Conservation (phyloP, 2,113 vertebrate genomes). For the Heterotis niloticus region DNA sequence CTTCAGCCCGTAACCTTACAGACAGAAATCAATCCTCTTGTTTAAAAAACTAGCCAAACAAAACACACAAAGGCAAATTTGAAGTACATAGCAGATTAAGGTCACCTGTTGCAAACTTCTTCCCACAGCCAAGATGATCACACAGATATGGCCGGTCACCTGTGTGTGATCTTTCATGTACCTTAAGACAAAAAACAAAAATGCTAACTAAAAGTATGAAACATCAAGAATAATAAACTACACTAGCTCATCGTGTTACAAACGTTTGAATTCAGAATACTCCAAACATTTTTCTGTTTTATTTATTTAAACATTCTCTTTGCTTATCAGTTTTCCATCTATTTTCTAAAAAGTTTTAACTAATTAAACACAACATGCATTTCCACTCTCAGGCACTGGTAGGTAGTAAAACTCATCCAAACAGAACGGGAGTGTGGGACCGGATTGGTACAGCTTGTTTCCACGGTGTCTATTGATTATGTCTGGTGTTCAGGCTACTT, state of each 20-base stretch:
- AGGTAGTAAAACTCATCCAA: no score
- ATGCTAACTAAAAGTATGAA: slow-evolving; percentile 3
- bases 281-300: neutral
- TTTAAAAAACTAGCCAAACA: neutral
- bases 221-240: neutral
- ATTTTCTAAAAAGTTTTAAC: no score
- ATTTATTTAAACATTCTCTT: neutral
- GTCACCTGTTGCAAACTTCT: slow-evolving; percentile 97
- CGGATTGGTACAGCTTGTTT: no score
- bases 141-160: slow-evolving; percentile 94
- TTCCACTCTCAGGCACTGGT: no score
- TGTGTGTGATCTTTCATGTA: slow-evolving; percentile 94
- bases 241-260: neutral
- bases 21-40: neutral
- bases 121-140: slow-evolving; percentile 87
- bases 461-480: no score
- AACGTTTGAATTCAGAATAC: neutral
- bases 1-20: slow-evolving; percentile 88
- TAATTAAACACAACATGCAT: no score
- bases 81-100: neutral
- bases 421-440: no score
- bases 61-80: neutral
- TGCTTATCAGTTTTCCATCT: no score
- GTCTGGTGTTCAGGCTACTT: no score
- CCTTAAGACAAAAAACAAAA: slow-evolving; percentile 61